These are phyloP conservation scores for Orius laevigatus DNA, from an alignment of 1,140 invertebrate genomes.

Conservation along the genomic window DNA sequence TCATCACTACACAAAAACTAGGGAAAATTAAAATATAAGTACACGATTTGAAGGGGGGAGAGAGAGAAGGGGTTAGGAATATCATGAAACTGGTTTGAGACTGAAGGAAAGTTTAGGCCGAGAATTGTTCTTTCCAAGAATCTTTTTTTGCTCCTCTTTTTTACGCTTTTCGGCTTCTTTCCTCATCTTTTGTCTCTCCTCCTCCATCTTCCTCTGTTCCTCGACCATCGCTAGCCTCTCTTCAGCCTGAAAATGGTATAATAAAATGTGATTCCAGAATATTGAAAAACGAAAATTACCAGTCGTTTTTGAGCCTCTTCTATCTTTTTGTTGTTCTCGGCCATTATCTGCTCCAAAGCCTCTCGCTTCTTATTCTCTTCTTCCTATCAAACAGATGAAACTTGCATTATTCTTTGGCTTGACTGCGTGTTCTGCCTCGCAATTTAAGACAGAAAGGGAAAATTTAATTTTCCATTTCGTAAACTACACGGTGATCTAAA, in stretches of 20 bases:
- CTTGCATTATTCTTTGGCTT: too few species aligned
- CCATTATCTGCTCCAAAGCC: conserved; percentile 89
- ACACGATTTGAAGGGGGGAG: too few species aligned
- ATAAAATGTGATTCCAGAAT: neutral
- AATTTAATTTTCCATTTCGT: too few species aligned
- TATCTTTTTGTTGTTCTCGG: conserved; percentile 94
- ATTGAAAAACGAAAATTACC: conserved; percentile 38
- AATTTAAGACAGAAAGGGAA: too few species aligned
- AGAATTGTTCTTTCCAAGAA: conserved; percentile 92
- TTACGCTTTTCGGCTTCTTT: conserved; percentile 81
- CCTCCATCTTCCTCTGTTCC: conserved; percentile 88
- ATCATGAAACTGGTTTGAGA: conserved; percentile 42
- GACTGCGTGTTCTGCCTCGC: too few species aligned
- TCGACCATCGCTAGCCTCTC: conserved; percentile 91
- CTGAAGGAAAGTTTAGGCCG: conserved; percentile 87
- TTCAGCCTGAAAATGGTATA: conserved; percentile 55
- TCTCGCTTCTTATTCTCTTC: conserved; percentile 87
- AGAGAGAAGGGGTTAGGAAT: neutral
- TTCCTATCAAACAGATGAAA: conserved; percentile 52
- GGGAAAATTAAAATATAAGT: too few species aligned
- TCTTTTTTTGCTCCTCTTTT: conserved; percentile 92
- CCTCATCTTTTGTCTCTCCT: conserved; percentile 80
- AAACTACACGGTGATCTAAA: too few species aligned
- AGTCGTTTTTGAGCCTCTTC: conserved; percentile 92
- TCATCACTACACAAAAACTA: too few species aligned